Base-by-base conservation (phyloP, 2,113 vertebrate species). In the Myxocyprinus asiaticus region DNA sequence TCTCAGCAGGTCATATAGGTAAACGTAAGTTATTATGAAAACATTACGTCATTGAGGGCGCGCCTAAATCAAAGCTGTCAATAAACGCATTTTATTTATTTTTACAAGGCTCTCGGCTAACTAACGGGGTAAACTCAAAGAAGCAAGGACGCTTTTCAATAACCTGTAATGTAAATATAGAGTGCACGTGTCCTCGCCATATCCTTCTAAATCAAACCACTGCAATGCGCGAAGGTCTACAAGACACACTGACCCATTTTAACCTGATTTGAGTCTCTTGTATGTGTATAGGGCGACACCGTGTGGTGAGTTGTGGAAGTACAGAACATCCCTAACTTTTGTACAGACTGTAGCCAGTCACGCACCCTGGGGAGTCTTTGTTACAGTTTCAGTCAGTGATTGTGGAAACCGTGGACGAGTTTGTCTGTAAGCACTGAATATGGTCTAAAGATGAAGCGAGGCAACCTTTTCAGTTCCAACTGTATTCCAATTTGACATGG, bases 161-260 rank as follows among this genome's bases (percentile, higher is more conserved):
- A 14, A 55, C 10, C 14, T 66, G 4, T 53, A 14, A 61, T 78
- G 68, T 44, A 73, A 45, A 14, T 66, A 4, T 55, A 17, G 9
- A 33, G 22, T 33, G 64, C 45, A 53, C 48, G 9, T 33, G 22
- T 3, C 22, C 22, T 33, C 22, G 22, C 22, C 74, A 45, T 53
- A 17, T 72, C 58, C 50, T 45, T 51, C 14, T 22, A 3, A 58
- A 75, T 58, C 8, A 69, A 82, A 61, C 8, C 17, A 10, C 66
- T 17, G 59, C 55, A 75, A 44, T 45, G 12, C 43, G 51, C 43
- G 51, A 58, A 44, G 75, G 44, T 15, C 22, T 61, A 12, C n/a
- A 42, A 80, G 77, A 71, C 77, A 79, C 81, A 83, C 77, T 80
- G 61, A 80, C 77, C 81, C 77, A 79, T 76, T 83, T 83, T 48